Evolutionary conservation across 2,888 invertebrate species (phyloP).

Genomic region (Carpatolechia fugitivella): DNA sequence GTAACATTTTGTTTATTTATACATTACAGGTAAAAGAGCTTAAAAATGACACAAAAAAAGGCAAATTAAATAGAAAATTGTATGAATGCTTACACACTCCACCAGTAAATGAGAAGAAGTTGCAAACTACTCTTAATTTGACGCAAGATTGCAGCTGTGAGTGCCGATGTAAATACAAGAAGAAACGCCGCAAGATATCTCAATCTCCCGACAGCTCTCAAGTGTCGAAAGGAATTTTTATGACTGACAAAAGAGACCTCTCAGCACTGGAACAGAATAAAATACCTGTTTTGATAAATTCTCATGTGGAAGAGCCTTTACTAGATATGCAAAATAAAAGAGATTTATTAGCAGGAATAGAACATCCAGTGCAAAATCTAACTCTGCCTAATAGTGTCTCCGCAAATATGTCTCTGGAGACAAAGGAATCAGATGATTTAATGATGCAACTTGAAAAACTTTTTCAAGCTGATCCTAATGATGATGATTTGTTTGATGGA

Average conservation of each 20-base stretch:
- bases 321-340: not conserved
- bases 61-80: conserved; percentile 53
- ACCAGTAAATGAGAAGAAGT: conserved; percentile 55
- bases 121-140: conserved; percentile 41
- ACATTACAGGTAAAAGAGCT: conserved; percentile 53
- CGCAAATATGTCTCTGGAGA: conserved; percentile 36
- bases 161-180: conserved; percentile 49
- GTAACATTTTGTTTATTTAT: not conserved
- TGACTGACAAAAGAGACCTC: too few species aligned
- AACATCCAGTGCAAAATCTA: not conserved
- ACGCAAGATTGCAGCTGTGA: conserved; percentile 46
- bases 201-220: conserved; percentile 15
- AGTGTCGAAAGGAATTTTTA: not conserved
- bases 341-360: not conserved
- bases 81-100: conserved; percentile 53
- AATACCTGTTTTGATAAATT: conserved; percentile 35
- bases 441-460: conserved; percentile 66
- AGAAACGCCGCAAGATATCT: conserved; percentile 39
- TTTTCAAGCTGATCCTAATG: conserved; percentile 60
- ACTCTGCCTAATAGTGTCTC: conserved; percentile 18
- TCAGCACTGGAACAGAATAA: conserved; percentile 17
- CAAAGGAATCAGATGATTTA: conserved; percentile 53
- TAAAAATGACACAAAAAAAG: conserved; percentile 57
- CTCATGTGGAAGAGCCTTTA: conserved; percentile 22
- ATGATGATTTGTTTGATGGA: conserved; percentile 67